Evolutionary conservation across 2,797 vertebrate genomes (phyloP).

Genomic region (Acropternis orthonyx): DNA sequence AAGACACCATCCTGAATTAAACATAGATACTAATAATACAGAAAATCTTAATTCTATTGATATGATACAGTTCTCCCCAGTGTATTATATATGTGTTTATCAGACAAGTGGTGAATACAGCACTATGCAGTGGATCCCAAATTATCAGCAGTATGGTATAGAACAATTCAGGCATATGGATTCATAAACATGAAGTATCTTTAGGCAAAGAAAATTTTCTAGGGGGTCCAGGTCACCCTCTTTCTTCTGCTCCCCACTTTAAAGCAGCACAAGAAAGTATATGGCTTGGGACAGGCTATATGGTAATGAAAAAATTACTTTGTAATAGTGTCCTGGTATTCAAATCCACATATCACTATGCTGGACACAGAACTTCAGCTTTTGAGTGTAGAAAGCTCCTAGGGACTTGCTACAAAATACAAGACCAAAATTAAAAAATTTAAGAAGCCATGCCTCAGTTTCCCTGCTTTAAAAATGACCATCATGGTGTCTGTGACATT

Average conservation of each 20-base stretch:
- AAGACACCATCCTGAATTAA: neutral
- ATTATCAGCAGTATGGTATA: neutral
- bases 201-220: neutral
- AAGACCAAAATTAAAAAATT: neutral
- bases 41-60: neutral
- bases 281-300: neutral
- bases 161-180: neutral
- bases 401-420: neutral
- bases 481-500: neutral
- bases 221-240: neutral
- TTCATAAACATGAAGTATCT: neutral
- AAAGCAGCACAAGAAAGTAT: neutral
- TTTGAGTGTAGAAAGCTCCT: neutral
- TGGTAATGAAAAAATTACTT: neutral
- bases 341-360: neutral
- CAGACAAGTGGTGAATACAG: neutral
- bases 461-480: neutral
- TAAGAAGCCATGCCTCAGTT: neutral
- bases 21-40: neutral
- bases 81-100: neutral
- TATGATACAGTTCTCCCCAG: neutral
- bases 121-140: neutral
- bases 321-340: neutral
- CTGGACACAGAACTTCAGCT: neutral
- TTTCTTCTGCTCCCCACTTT: neutral